These are phyloP conservation scores for Willisornis vidua DNA, from an alignment of 2,113 vertebrate species.

Conservation along the genomic window DNA sequence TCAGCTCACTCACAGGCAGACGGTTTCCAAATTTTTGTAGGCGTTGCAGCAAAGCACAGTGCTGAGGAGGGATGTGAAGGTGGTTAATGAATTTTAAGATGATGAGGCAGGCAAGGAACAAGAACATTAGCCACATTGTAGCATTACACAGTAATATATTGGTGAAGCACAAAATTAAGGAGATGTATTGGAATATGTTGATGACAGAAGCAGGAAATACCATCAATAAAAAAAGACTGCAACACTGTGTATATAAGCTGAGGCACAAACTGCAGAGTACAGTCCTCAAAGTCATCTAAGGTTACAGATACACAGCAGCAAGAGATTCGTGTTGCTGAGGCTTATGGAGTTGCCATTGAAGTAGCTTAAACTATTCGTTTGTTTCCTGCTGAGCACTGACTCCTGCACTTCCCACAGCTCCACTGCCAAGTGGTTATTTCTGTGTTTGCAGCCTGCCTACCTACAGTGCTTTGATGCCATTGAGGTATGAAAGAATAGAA, in stretches of 20 bases:
- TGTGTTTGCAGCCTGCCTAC: background rate
- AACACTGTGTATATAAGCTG: background rate
- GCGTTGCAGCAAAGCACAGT: conserved; percentile 29
- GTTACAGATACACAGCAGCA: background rate
- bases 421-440: background rate
- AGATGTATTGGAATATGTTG: background rate
- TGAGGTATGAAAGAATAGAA: background rate
- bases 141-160: background rate
- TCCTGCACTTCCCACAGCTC: background rate
- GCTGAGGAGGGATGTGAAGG: conserved; percentile 21
- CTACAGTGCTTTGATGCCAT: background rate
- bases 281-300: conserved; percentile 25
- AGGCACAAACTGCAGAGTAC: background rate
- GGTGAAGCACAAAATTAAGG: background rate
- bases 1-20: conserved; percentile 17
- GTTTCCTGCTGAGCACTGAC: conserved; percentile 3
- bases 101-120: background rate
- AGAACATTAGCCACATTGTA: background rate
- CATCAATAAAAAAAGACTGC: background rate
- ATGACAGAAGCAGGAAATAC: background rate
- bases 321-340: background rate
- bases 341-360: background rate
- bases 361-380: conserved; percentile 19
- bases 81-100: conserved; percentile 19
- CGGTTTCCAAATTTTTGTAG: conserved; percentile 35